Base-by-base conservation (phyloP, 2,888 invertebrate species). In the Meiosimyza decipiens region DNA sequence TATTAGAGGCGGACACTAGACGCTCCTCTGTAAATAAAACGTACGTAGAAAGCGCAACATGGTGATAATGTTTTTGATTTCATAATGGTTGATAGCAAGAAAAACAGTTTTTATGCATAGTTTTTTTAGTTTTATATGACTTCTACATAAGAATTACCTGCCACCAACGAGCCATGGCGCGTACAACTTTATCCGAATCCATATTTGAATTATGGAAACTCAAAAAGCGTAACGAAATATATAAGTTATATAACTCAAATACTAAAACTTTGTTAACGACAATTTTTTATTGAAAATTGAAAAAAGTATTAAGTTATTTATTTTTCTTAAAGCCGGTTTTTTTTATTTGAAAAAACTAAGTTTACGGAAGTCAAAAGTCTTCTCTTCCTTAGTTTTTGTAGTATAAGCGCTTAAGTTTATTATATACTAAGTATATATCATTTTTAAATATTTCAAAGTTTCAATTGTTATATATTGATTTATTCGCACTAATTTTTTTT, bases 141-240 rank as follows among this genome's bases (percentile, higher is more conserved):
- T 28, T 28, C 28, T 28, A 16, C 18, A 40, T 12, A 67, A 40
- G 6, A 74, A 77, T 85, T 86, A 87, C 87, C 87, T 87, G 87
- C 87, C 87, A 87, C 87, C 87, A 87, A 68, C 87, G 87, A 69
- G 87, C 87, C 87, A 87, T 87, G 49, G 87, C 86, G 74, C 83
- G 82, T 40, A 87, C 85, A 69, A 87, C 86, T 81, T 86, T 87
- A 62, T 87, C 87, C 47, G 87, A 83, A 80, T 87, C 87, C 86
- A 87, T 86, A 73, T 72, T 73, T 13, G 28, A 74, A 6, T 69
- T 40, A 55, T n/a, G 28, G 33, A 60, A 57, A 28, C 28, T 28
- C 22, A 4, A 13, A 57, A 9, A 5, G 11, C 11, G 40, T 40
- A 40, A 2, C 9, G 1, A 40, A 40, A 40, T 40, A 9, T 40